Evolutionary conservation across 2,113 vertebrate species (phyloP), one percentile per base, ranked within the genome.

Genomic region (Oryctolagus cuniculus): DNA sequence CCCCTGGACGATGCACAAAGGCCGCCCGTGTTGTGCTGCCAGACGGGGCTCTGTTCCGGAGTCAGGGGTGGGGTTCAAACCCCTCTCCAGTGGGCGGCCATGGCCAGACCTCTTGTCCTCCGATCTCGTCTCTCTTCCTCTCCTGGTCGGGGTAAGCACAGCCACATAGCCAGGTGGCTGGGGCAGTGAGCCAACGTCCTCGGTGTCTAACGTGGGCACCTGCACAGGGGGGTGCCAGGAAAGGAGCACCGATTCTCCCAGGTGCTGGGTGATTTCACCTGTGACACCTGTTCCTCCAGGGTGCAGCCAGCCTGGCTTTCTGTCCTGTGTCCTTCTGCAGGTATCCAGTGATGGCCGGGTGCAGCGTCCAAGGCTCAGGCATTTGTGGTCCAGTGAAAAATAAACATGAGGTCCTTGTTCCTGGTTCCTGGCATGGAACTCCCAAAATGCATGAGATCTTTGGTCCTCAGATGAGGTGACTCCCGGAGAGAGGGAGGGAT

Each of bases 221-320:
- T 9, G 10, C 6, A 9, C 0, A 2, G 0, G 31, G 25, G 64
- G 49, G 16, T 4, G 1, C 51, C 22, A 19, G 3, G 16, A 25
- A n/a, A 63, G 85, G 29, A 55, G 6, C 27, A 2, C 1, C 3
- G 1, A 21, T 1, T 17, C 6, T 0, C 3, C 7, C 24, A 4
- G 16, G 27, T 49, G 8, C 44, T 3, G 25, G 13, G 25, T 24
- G 27, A 17, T 5, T 31, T 34, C 10, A 7, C 27, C 0, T 36
- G 6, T 36, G 77, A 27, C 58, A 10, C 25, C 0, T 21, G 61
- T 0, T 36, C 15, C 34, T n/a, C 25, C 51, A 4, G n/a, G 38
- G 73, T 0, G 10, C 38, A 16, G 0, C 10, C 15, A 3, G 22
- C 29, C 3, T 5, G 16, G 21, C 4, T 58, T 16, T 24, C 67